phyloP scores from a whole-genome alignment of 1,140 invertebrate genomes.

The Lucilia cuprina region DNA sequence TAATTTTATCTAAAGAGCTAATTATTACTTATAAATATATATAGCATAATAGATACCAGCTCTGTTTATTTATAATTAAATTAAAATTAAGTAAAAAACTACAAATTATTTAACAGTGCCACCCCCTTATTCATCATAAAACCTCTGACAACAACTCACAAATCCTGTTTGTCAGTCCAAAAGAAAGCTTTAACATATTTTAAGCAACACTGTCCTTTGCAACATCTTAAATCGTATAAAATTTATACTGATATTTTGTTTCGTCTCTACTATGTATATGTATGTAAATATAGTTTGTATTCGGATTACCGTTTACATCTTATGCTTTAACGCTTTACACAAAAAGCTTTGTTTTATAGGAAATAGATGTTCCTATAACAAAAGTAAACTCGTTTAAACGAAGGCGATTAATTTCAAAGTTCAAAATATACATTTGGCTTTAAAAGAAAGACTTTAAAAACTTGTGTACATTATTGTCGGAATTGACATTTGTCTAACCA shows the following conservation, averaged over 20 bases:
- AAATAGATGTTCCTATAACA: no score
- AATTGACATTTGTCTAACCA: conserved; percentile 16
- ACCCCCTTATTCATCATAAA: no score
- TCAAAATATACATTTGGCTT: not conserved
- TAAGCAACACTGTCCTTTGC: no score
- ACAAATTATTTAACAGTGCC: no score
- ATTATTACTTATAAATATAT: not conserved
- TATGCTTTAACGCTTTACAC: not conserved
- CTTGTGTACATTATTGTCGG: conserved; percentile 7
- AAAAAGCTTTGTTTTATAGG: no score
- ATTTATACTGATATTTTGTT: conserved; percentile 4
- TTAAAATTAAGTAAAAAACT: no score
- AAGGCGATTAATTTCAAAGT: not conserved
- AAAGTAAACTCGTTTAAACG: not conserved
- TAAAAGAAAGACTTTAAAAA: not conserved
- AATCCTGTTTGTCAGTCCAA: no score
- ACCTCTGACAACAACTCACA: no score
- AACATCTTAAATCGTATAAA: not conserved
- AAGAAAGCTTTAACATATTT: no score
- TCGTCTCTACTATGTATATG: not conserved
- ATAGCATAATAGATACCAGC: not conserved
- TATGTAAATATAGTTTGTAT: not conserved
- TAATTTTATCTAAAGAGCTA: not conserved
- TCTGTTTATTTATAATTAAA: not conserved
- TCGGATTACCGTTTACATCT: not conserved